Percentiles rank a stretch among this genome's conserved stretches.
These are phyloP conservation scores for Cerastoderma edule DNA, from an alignment of 2,888 invertebrate genomes.

Conservation along the genomic window DNA sequence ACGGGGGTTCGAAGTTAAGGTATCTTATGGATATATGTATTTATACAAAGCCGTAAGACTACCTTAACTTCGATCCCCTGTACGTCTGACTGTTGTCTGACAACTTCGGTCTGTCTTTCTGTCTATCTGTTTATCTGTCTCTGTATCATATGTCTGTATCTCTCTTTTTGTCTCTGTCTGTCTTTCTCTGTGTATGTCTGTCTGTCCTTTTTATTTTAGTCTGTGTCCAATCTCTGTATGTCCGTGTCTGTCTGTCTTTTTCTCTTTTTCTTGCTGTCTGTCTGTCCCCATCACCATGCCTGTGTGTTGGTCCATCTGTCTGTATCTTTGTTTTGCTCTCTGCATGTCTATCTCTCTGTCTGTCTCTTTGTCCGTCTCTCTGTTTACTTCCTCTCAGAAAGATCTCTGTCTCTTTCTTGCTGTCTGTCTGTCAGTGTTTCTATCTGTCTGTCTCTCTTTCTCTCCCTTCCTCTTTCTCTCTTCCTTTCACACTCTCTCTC, in stretches of 20 bases:
- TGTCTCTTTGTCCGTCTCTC: too few relatives aligned
- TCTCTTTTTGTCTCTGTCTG: slow-evolving; percentile 33
- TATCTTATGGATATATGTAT: neutral
- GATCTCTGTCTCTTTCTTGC: too few relatives aligned
- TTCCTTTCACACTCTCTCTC: too few relatives aligned
- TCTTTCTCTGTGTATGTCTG: slow-evolving; percentile 20
- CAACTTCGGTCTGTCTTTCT: slow-evolving; percentile 21
- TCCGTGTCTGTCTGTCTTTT: too few relatives aligned
- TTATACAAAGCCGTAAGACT: neutral
- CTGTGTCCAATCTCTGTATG: slow-evolving; percentile 10
- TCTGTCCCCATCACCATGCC: neutral
- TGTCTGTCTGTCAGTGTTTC: too few relatives aligned
- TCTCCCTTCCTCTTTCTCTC: too few relatives aligned
- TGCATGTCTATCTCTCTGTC: too few relatives aligned
- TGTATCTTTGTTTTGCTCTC: too few relatives aligned
- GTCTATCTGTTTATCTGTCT: slow-evolving; percentile 27
- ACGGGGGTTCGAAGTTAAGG: neutral
- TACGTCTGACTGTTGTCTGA: neutral
- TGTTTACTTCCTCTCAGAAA: too few relatives aligned
- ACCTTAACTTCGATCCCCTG: neutral
- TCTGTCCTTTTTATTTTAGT: neutral
- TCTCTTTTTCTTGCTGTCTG: slow-evolving; percentile 1
- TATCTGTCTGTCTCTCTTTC: too few relatives aligned
- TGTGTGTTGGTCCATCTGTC: too few relatives aligned
- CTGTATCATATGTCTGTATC: slow-evolving; percentile 16